Evolutionary conservation across 2,113 vertebrate genomes (phyloP).

Genomic region (Callipepla californica): DNA sequence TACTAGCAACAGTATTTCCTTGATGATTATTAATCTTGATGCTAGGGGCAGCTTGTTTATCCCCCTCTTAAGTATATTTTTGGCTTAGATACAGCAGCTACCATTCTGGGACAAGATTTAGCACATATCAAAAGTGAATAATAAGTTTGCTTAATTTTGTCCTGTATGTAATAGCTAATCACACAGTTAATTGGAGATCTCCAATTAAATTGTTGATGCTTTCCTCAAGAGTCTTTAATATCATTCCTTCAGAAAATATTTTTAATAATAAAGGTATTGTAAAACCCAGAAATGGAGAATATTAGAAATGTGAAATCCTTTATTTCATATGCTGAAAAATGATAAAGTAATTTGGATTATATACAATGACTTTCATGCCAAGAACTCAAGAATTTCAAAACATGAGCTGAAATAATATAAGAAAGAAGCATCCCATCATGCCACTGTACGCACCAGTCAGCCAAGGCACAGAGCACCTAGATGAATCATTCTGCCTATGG

Average conservation of each 20-base stretch:
- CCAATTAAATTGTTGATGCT: neutral
- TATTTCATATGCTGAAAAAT: neutral
- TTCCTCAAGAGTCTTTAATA: neutral
- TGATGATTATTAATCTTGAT: neutral
- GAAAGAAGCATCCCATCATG: neutral
- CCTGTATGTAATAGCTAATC: neutral
- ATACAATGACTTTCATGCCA: neutral
- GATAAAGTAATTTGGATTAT: neutral
- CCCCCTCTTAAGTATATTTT: neutral
- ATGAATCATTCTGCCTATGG: neutral
- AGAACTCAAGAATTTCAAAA: neutral
- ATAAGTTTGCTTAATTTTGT: neutral
- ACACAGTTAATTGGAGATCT: neutral
- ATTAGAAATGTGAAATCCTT: neutral
- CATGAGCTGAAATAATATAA: neutral
- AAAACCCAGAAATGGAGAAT: neutral
- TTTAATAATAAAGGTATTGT: neutral
- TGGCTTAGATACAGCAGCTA: neutral
- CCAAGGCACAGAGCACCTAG: neutral
- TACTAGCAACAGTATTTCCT: neutral
- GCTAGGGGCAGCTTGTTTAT: neutral
- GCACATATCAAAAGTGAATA: neutral
- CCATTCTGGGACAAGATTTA: neutral
- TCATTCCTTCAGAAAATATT: neutral
- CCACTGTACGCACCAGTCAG: neutral